Evolutionary conservation across 2,888 invertebrate species (phyloP).

Genomic region (Zaprionus obscuricornis): DNA sequence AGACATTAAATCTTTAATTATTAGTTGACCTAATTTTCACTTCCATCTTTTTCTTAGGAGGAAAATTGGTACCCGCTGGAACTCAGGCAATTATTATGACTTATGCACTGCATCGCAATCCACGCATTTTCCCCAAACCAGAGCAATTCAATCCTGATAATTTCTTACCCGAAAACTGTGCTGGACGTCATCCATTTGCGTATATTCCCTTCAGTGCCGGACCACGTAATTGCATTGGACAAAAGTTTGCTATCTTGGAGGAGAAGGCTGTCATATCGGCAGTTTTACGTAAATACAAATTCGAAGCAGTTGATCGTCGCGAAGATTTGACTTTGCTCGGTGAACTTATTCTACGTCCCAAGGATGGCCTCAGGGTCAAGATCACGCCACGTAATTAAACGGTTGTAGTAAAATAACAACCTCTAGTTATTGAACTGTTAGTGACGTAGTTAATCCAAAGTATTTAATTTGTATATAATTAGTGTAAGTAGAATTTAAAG

Average conservation of each 20-base stretch:
- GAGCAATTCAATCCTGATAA: conserved; percentile 88
- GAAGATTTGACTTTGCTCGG: conserved; percentile 85
- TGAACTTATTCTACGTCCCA: conserved; percentile 86
- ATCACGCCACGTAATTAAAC: conserved; percentile 80
- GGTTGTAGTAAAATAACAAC: too few species aligned
- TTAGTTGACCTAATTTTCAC: not conserved
- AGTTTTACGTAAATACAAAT: conserved; percentile 85
- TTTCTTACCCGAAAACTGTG: conserved; percentile 87
- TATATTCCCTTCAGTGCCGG: conserved; percentile 89
- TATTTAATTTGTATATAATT: conserved; percentile 64
- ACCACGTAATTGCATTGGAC: conserved; percentile 86
- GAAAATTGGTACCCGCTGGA: conserved; percentile 83
- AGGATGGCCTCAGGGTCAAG: conserved; percentile 85
- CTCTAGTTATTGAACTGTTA: not conserved
- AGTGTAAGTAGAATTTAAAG: conserved; percentile 28
- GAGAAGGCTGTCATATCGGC: conserved; percentile 86
- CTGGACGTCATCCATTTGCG: conserved; percentile 86
- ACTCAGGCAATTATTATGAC: conserved; percentile 86
- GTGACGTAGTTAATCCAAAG: conserved; percentile 60
- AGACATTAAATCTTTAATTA: conserved; percentile 40
- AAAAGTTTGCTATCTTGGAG: conserved; percentile 86
- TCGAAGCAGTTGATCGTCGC: conserved; percentile 85
- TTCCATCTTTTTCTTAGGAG: conserved; percentile 55
- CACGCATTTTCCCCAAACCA: conserved; percentile 87
- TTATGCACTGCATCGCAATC: conserved; percentile 87